These are phyloP conservation scores for Geopemphigus sp. DNA, from an alignment of 1,140 invertebrate genomes.

Conservation along the genomic window DNA sequence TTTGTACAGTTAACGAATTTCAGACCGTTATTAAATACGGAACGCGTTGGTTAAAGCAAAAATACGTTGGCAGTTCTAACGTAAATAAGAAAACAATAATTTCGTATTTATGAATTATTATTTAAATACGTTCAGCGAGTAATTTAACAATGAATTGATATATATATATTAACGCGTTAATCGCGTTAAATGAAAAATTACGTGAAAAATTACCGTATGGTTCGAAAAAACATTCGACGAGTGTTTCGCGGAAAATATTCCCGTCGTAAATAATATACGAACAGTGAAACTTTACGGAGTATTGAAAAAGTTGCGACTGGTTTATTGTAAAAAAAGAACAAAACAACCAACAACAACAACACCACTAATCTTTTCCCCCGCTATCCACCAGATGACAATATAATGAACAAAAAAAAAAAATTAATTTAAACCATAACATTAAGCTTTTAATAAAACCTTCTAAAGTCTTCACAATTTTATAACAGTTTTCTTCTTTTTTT, in stretches of 20 bases:
- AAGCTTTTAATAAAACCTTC: neutral
- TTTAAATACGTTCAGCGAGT: too few species aligned
- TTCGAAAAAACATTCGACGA: neutral
- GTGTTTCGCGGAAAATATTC: neutral
- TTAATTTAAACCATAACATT: neutral
- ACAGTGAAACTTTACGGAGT: slow-evolving; percentile 5
- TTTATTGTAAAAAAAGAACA: neutral
- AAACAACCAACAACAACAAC: neutral
- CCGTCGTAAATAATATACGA: neutral
- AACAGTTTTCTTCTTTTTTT: neutral
- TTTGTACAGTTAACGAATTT: too few species aligned
- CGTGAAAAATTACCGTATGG: too few species aligned
- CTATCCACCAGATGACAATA: neutral
- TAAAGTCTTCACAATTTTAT: neutral
- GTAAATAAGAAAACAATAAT: too few species aligned
- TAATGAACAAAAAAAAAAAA: neutral
- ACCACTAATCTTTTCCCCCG: neutral
- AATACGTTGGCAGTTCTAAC: too few species aligned
- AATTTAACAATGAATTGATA: too few species aligned
- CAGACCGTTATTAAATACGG: too few species aligned
- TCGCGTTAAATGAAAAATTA: too few species aligned
- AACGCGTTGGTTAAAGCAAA: too few species aligned
- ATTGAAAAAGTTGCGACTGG: slow-evolving; percentile 4
- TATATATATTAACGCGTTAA: too few species aligned
- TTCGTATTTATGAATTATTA: too few species aligned